Base-by-base conservation (phyloP, 2,113 vertebrate genomes). In the Rhagologus leucostigma region DNA sequence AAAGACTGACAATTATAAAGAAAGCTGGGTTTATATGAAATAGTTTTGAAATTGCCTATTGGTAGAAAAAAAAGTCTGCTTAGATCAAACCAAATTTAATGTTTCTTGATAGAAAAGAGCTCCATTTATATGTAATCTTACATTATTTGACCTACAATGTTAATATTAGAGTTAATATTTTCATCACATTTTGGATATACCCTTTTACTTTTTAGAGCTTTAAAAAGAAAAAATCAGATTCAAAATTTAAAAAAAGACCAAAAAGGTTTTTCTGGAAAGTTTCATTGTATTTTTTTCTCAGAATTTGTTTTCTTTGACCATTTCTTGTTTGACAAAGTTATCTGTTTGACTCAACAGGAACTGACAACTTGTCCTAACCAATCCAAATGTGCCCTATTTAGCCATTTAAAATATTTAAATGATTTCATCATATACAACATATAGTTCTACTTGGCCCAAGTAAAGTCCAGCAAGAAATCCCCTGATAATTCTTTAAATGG, bases 351-450 rank as follows among this genome's bases (percentile, higher is more conserved):
- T 70, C 42, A 78, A 42, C 13, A 59, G 23, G 27, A 87, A n/a
- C 13, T 77, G 42, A 27, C 5, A 65, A 30, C 19, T 90, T 73
- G 13, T 73, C 9, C 88, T 46, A 69, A 24, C 10, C 26, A 65
- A 67, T 63, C 7, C 44, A 67, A 81, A 63, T 23, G 3, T 33
- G 18, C 7, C 57, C 14, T 46, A 37, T 62, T 49, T 76, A 74
- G 8, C 5, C 11, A 62, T 60, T 55, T 59, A 23, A 86, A 69
- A 52, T 83, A 79, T 37, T 50, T 16, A 79, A 44, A 35, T 64
- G 0, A 27, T 80, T 84, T 91, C 1, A 50, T 50, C 1, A 0
- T 70, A 55, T 50, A 23, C 17, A 67, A 26, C 6, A 23, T 42
- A 46, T 30, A 77, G 5, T 41, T 74, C 50, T 86, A 46, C n/a